Evolutionary conservation across 2,113 vertebrate genomes (phyloP), one percentile per base, ranked within the genome.

Genomic region (Rattus rattus): DNA sequence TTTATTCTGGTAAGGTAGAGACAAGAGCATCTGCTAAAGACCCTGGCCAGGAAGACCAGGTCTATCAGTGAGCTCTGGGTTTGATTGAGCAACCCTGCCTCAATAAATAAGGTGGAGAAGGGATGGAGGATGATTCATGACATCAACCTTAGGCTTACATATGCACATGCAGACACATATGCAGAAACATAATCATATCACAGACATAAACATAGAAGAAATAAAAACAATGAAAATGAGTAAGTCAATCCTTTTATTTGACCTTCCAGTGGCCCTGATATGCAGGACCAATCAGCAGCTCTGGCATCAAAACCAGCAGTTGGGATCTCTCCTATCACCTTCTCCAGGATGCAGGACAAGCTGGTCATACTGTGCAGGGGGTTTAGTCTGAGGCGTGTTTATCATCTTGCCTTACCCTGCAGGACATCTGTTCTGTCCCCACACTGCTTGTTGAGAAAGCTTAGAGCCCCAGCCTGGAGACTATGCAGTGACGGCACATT

Each of bases 211-310:
- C 36, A 36, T 22, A 49, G 30, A 56, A 36, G 10, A 19, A 36
- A 20, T 22, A 11, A 11, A n/a, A 80, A 12, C 52, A 56, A 80
- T n/a, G 22, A 59, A 83, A 59, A 61, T 39, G 11, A 61, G 26
- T 61, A 83, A 39, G 3, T 7, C 17, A 33, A 13, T 7, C 13
- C 39, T 39, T 3, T 9, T 28, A 24, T 30, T 52, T 63, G 22
- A 47, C 14, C 14, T 0, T 26, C 56, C 19, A 14, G 2, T 20
- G 47, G 20, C 5, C 19, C 1, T 11, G 0, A 36, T n/a, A 85
- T 30, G 36, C 26, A 43, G 6, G 2, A 11, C 7, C 12, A 1
- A 9, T 26, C n/a, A 22, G 7, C 36, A 13, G 17, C 26, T 84
- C 24, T 19, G 0, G 77, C 30, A 43, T 80, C 33, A 80, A 56